A percentile compares a stretch with the other conserved stretches of the same genome.
phyloP scores from a whole-genome alignment of 1,140 invertebrate species.

The Mylabris phalerata region DNA sequence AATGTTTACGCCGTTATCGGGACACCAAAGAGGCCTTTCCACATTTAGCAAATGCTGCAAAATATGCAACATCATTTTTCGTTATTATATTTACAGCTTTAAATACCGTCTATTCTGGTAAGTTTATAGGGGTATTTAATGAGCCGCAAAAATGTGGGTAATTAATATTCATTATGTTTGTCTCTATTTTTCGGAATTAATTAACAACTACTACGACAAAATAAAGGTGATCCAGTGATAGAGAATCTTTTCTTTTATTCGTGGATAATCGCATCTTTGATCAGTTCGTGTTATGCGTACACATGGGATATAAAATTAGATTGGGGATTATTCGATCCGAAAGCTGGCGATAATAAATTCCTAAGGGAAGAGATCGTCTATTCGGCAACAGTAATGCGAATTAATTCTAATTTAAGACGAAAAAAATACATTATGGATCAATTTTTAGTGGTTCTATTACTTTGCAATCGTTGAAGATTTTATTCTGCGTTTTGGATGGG shows the following conservation, averaged over 20 bases:
- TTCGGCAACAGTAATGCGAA: conserved; percentile 49
- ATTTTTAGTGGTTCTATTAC: conserved; percentile 39
- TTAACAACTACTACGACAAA: not conserved
- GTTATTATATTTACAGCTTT: conserved; percentile 84
- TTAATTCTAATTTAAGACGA: not conserved
- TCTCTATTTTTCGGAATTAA: not conserved
- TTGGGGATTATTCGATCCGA: conserved; percentile 82
- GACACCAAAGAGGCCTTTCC: conserved; percentile 88
- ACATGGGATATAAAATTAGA: conserved; percentile 92
- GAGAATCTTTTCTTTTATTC: conserved; percentile 64
- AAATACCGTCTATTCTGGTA: conserved; percentile 58
- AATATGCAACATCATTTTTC: conserved; percentile 96
- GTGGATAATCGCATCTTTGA: conserved; percentile 60
- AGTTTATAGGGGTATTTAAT: conserved; percentile 26
- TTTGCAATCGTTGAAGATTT: conserved; percentile 75
- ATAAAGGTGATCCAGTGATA: conserved; percentile 24
- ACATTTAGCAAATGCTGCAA: conserved; percentile 94
- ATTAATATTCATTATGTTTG: not conserved
- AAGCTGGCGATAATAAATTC: conserved; percentile 69
- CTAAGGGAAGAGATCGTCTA: conserved; percentile 62
- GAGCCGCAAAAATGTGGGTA: not conserved
- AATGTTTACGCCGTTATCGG: conserved; percentile 90
- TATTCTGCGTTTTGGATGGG: conserved; percentile 89
- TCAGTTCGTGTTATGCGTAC: conserved; percentile 71
- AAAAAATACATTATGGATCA: not conserved